Evolutionary conservation across 2,888 invertebrate species (phyloP), one percentile per base, ranked within the genome.

Genomic region (Litoditis marina): DNA sequence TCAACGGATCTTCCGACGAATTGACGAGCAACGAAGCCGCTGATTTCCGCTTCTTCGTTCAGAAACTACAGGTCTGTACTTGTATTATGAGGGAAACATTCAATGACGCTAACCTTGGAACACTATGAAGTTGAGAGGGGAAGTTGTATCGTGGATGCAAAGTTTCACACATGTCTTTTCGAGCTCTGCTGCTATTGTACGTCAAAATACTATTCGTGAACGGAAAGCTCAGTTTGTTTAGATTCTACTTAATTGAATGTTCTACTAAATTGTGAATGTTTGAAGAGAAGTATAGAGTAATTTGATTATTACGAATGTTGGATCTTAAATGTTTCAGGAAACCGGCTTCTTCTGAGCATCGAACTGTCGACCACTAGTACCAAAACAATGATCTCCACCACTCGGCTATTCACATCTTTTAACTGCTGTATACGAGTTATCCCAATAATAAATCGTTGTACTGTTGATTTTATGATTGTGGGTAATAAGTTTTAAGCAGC

Each of bases 31-130:
- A 79, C 62, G 79, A 71, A 60, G 78, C 80, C 25, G 74, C 76
- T 49, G 80, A 81, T 65, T 78, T 81, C 71, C 73, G 76, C 13
- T 81, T 81, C 70, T 81, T 81, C 60, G 81, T 76, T 36, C 78
- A 79, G 67, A 80, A 81, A 63, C 74, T 81, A 7, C 77, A 78
- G 58, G 70, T 57, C 16, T 19, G 53, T 52, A 31, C 22, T 27
- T 52, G n/a, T n/a, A n/a, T n/a, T n/a, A n/a, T n/a, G 39, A 13
- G 39, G 13, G 39, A 39, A 39, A 39, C 11, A 39, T 13, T 16
- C 16, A 39, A 16, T 13, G 16, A 13, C 39, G 39, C 13, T 39
- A 13, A 16, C 39, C 16, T 11, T 39, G 13, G 16, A 39, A 16
- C 11, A 39, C 11, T 13, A 13, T 16, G 16, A 39, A 16, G 11